A percentile compares a stretch with the other conserved stretches of the same genome.
These are phyloP conservation scores for Apolygus lucorum DNA, from an alignment of 1,140 invertebrate species.

Conservation along the genomic window DNA sequence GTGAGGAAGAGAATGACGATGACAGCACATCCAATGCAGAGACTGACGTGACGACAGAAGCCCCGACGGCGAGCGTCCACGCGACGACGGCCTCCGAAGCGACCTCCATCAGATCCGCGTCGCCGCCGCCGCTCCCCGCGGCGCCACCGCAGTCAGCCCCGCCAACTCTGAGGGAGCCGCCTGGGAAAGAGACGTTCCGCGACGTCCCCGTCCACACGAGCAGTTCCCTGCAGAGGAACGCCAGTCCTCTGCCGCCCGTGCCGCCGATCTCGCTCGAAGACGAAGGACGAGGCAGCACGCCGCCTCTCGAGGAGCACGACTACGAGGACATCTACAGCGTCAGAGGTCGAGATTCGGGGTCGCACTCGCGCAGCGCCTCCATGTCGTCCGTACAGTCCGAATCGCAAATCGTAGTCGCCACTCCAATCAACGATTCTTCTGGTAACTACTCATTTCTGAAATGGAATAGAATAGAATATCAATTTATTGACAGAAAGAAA, in stretches of 20 bases:
- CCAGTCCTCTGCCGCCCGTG: background rate
- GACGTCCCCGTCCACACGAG: constrained; percentile 33
- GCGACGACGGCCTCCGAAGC: background rate
- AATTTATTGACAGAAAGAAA: too few relatives aligned
- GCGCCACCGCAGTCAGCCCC: too few relatives aligned
- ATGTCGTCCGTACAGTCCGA: background rate
- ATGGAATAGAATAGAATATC: too few relatives aligned
- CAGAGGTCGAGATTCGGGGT: constrained; percentile 51
- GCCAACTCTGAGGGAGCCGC: too few relatives aligned
- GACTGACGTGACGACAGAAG: constrained; percentile 35
- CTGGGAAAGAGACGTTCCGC: constrained; percentile 39
- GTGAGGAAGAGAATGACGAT: constrained; percentile 48
- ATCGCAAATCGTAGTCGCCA: constrained; percentile 42
- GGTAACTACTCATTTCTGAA: too few relatives aligned
- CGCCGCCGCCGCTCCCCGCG: too few relatives aligned
- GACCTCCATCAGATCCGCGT: background rate
- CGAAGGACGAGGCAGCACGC: constrained; percentile 1
- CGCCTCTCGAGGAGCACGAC: constrained; percentile 50
- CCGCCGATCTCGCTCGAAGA: background rate
- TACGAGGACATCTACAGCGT: constrained; percentile 66
- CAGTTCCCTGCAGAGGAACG: constrained; percentile 32
- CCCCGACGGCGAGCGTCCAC: background rate
- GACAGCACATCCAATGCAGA: constrained; percentile 41
- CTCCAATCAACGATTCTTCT: constrained; percentile 37
- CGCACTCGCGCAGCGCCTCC: constrained; percentile 53